Evolutionary conservation across 2,888 invertebrate genomes (phyloP).

Genomic region (Caenorhabditis doughertyi): DNA sequence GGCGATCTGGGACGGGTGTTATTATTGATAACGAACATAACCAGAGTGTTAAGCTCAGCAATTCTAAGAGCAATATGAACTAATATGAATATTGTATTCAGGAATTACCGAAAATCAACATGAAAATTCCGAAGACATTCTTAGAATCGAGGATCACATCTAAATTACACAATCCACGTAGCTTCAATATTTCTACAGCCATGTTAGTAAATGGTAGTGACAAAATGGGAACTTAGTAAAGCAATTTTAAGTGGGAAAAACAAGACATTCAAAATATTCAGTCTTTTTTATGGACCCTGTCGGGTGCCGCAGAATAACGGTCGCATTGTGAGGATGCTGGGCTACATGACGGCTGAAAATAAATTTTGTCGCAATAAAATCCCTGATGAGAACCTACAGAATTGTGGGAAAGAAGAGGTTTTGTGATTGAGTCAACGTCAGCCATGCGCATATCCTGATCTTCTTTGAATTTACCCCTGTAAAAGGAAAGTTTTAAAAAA

Average conservation of each 20-base stretch:
- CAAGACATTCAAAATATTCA: not conserved
- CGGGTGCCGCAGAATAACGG: conserved; percentile 22
- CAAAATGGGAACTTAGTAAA: not conserved
- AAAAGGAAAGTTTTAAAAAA: not conserved
- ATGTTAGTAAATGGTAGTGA: too few relatives aligned
- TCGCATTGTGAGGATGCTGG: not conserved
- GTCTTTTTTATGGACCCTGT: not conserved
- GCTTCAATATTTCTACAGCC: too few relatives aligned
- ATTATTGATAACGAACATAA: too few relatives aligned
- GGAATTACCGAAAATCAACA: too few relatives aligned
- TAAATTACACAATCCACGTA: too few relatives aligned
- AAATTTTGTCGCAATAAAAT: not conserved
- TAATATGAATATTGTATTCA: too few relatives aligned
- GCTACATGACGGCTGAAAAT: conserved; percentile 47
- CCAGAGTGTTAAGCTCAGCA: too few relatives aligned
- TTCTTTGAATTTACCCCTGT: not conserved
- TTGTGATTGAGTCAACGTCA: not conserved
- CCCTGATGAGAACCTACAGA: not conserved
- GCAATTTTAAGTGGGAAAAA: not conserved
- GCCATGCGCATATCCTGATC: not conserved
- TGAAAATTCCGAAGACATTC: too few relatives aligned
- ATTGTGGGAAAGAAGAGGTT: not conserved
- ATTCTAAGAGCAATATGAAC: too few relatives aligned
- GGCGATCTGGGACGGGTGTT: too few relatives aligned
- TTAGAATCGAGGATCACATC: too few relatives aligned